Base-by-base conservation (phyloP, 1,140 invertebrate genomes). In the Ptiloglossa arizonensis region DNA sequence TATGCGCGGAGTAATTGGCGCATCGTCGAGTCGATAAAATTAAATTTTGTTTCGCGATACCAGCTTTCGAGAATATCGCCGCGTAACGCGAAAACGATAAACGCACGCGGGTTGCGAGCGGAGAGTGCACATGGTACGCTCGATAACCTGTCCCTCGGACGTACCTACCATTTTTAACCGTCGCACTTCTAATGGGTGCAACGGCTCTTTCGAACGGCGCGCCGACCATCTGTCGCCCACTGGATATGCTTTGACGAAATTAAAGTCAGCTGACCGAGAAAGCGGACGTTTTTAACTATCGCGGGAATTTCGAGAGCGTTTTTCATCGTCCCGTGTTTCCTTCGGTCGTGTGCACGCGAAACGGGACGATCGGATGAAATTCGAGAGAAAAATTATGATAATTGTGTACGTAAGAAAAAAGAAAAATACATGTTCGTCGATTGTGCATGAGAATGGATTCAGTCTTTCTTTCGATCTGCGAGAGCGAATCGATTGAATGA, bases 131-230 rank as follows among this genome's bases (percentile, higher is more conserved):
- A 77, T 77, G 74, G 80, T 67, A 72, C 79, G 80, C 78, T 82
- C 84, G 89, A 88, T 89, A 92, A 92, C 91, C 92, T 92, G 91
- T 89, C 84, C 79, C 88, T 86, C 82, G 85, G 52, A 80, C 64
- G 75, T 89, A 85, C 83, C 85, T 90, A 86, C 83, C 86, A 87
- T 90, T 88, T 89, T 88, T 86, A 92, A 91, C 91, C 90, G 91
- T 86, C 87, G 81, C 79, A 79, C 80, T 87, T 92, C 90, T 92
- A 93, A 93, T 92, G 91, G 89, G 90, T 91, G 91, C 91, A 93
- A 93, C 92, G 91, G 92, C 88, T 92, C 91, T 90, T 87, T 88
- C 79, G 84, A 69, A 67, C 76, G 86, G 82, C 78, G 81, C 92
- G 92, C 89, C 87, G 79, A 82, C 92, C 92, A 93, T 92, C 92